Evolutionary conservation across 2,888 invertebrate genomes (phyloP), one percentile per base, ranked within the genome.

Genomic region (Magallana nippona): DNA sequence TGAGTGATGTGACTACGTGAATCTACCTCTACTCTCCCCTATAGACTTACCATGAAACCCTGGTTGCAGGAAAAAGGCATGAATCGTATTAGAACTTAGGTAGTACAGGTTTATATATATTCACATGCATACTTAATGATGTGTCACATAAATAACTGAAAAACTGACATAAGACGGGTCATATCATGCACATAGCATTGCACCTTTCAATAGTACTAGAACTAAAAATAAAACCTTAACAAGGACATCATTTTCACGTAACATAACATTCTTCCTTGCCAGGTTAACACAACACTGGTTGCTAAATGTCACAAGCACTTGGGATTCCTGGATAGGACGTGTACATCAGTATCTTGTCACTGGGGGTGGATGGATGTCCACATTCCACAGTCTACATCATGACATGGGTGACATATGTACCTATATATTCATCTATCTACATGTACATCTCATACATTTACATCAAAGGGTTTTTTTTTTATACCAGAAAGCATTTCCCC

Each of bases 31-130:
- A 15, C 13, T 32, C 27, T 2, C 15, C 60, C 19, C 60, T 10
- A 60, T 1, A 19, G 27, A 71, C 71, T 71, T 71, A 71, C 71
- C 71, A 71, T 27, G 32, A 71, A 71, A 71, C 71, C 19, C 71
- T 71, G 71, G 2, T 3, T 11, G 71, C 27, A 71, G 71, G 22
- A 27, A 27, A 71, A 71, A 71, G 27, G 32, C 15, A 32, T 15
- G 32, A 17, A 17, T 44, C 44, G n/a, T 11, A 60, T 60, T 60
- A 71, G 27, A 27, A 27, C 63, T 27, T 5, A 44, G 32, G 15
- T 13, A 71, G 15, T 10, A 71, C 27, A 71, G 60, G 60, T 60
- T 44, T 44, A 44, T 60, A 60, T 17, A 19, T 60, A n/a, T 60
- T 60, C n/a, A 60, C 60, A 60, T 60, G 17, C n/a, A 60, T 19